These are phyloP conservation scores for Grammomys surdaster DNA, from an alignment of 2,113 vertebrate species.

Conservation along the genomic window DNA sequence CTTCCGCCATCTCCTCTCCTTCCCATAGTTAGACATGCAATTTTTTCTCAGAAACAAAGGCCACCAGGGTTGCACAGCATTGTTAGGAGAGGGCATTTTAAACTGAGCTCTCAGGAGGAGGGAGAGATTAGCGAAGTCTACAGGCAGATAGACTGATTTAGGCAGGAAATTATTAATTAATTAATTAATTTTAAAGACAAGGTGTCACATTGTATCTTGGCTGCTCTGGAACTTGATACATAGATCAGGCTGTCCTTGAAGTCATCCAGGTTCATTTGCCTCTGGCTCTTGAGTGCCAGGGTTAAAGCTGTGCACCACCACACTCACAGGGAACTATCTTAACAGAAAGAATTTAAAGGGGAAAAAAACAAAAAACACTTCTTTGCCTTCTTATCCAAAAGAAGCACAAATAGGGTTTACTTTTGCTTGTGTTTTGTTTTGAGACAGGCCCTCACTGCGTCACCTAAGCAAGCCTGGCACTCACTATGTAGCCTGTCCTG, in stretches of 20 bases:
- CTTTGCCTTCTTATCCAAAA: slow-evolving; percentile 33
- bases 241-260: not conserved
- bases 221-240: not conserved
- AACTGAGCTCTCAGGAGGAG: not conserved
- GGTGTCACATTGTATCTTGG: not conserved
- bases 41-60: not conserved
- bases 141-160: slow-evolving; percentile 46
- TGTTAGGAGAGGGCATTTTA: not conserved
- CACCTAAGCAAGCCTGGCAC: not conserved
- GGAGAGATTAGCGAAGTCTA: slow-evolving; percentile 35
- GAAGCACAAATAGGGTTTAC: slow-evolving; percentile 9
- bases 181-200: not conserved
- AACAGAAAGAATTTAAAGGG: slow-evolving; percentile 33
- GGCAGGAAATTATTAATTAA: not conserved
- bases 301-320: not conserved
- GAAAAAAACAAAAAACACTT: slow-evolving; percentile 22
- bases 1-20: not conserved
- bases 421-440: not conserved
- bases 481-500: no score
- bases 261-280: not conserved
- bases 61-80: not conserved
- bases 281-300: not conserved
- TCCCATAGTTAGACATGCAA: not conserved
- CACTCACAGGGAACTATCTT: not conserved
- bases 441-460: not conserved